Evolutionary conservation across 1,140 invertebrate genomes (phyloP), one percentile per base, ranked within the genome.

Genomic region (Vanessa atalanta): DNA sequence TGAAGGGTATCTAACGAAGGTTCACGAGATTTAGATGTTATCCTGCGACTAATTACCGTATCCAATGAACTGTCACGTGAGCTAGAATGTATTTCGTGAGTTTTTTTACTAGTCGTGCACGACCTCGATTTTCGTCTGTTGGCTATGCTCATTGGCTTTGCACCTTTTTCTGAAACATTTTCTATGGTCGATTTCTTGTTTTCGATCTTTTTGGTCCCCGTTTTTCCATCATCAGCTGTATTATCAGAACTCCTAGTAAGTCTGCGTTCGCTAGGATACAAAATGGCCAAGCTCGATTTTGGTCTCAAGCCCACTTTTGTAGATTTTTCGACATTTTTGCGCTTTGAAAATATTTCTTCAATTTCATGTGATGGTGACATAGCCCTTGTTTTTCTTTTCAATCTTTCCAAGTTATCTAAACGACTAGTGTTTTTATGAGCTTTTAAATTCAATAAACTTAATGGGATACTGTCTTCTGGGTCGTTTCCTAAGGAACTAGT

Each of bases 331-430:
- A 87, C 80, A 14, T 86, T 77, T 76, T 90, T 89, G 55, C 88
- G 85, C 66, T 93, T 93, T 15, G 90, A 91, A 76, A 92, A 89
- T 81, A 93, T 89, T 83, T 92, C 91, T 73, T 93, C 93, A 47
- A 93, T 87, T 84, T 93, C 92, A 79, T 91, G 86, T 43, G 90
- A 93, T 2, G 93, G 93, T 20, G 93, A 94, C 68, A 93, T 82
- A 9, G 93, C 93, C 76, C 93, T 78, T 2, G 90, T 88, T 79
- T 93, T 93, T 43, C 93, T 84, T 81, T 93, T 93, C 26, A 93
- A 72, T 79, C 88, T 84, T 71, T 93, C 93, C 13, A 88, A 77
- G 57, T 88, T 93, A 64, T 93, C 89, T 31, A 89, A 73, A 53
- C 88, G 84, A 76, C 78, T 88, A 16, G 75, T 72, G 5, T 89